These are phyloP conservation scores for Clostera curtula DNA, from an alignment of 2,888 invertebrate genomes.

Conservation along the genomic window DNA sequence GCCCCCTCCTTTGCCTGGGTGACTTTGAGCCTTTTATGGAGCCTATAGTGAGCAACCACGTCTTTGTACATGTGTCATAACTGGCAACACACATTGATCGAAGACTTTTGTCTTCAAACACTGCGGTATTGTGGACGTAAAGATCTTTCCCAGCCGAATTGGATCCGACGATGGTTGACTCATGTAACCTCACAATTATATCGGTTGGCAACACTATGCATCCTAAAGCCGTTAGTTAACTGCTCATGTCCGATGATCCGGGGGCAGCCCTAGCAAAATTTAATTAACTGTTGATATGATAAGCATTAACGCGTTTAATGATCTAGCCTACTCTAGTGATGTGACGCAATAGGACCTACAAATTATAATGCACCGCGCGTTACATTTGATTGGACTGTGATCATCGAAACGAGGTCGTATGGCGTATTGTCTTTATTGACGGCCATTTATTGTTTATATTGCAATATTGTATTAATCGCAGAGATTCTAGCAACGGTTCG, in stretches of 20 bases:
- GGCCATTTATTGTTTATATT: conserved; percentile 41
- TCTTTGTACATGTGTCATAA: too few species aligned
- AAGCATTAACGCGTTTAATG: conserved; percentile 11
- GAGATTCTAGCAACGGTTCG: not conserved
- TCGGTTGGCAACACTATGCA: conserved; percentile 1
- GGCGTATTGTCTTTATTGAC: conserved; percentile 39
- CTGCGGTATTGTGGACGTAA: too few species aligned
- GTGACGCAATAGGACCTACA: conserved; percentile 28
- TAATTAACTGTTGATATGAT: conserved; percentile 12
- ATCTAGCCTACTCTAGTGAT: conserved; percentile 19
- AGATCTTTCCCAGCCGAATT: too few species aligned
- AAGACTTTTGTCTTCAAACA: too few species aligned
- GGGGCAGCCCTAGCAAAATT: conserved; percentile 1
- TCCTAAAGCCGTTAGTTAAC: too few species aligned
- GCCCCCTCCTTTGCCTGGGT: too few species aligned
- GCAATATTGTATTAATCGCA: conserved; percentile 13
- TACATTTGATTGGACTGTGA: conserved; percentile 34
- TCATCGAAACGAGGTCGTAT: conserved; percentile 45
- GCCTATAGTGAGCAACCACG: too few species aligned
- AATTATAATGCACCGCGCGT: conserved; percentile 43
- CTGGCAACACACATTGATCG: too few species aligned
- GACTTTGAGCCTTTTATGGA: too few species aligned
- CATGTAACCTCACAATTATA: too few species aligned
- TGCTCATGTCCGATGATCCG: not conserved
- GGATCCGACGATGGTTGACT: too few species aligned